Evolutionary conservation across 2,888 invertebrate genomes (phyloP), one percentile per base, ranked within the genome.

Genomic region (Agrypnus murinus): DNA sequence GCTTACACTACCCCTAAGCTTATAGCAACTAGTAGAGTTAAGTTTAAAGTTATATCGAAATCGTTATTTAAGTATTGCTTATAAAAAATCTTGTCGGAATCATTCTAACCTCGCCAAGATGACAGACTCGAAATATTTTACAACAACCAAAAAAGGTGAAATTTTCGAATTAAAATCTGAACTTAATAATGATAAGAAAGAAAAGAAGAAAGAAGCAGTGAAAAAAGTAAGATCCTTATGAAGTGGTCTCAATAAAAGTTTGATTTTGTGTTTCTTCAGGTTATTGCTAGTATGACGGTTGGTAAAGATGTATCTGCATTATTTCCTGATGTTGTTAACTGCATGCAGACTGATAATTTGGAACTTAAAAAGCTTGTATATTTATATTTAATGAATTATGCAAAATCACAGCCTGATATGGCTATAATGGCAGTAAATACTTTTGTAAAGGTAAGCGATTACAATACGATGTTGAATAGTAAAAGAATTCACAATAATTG

Each of bases 391-490:
- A 99, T 99, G 99, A 99, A 99, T 86, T 99, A 99, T 86, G 99
- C 99, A 64, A 99, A 99, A 87, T 98, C 97, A 63, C 99, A 99
- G 86, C 99, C 99, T 0, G 99, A 99, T 84, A 97, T 99, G 95
- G 99, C 99, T 65, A 99, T 99, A 73, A 98, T 99, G 98, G 99
- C 99, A 9, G 99, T 99, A 69, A 99, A 99, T 87, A 99, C 99
- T 6, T 99, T 99, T 88, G 99, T 99, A 76, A 99, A 98, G 94
- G 97, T 97, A 89, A 84, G 87, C 81, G 17, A 17, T 19, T 17
- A 9, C 6, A 1, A 25, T 48, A 19, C 31, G n/a, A 4, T 1
- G 2, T 5, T 31, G 25, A 25, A 25, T 25, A 25, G n/a, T 32
- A n/a, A n/a, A n/a, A n/a, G n/a, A n/a, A n/a, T n/a, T n/a, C n/a